Percentiles rank a stretch among this genome's conserved stretches.
Evolutionary conservation across 2,113 vertebrate genomes (phyloP).

Genomic region (Archocentrus centrarchus): DNA sequence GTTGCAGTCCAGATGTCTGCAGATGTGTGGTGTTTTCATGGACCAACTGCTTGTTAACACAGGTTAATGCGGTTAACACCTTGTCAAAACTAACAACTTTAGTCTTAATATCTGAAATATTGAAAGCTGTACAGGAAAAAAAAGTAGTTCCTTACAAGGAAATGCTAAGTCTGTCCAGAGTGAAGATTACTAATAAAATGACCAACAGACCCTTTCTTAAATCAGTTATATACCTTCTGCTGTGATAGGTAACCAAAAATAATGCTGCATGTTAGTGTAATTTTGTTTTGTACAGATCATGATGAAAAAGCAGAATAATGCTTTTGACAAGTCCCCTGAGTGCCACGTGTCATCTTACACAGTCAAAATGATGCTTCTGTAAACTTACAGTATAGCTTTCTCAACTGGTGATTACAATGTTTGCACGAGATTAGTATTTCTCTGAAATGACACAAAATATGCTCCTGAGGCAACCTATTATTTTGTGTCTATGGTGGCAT

Average conservation of each 20-base stretch:
- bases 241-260: neutral
- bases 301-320: neutral
- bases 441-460: neutral
- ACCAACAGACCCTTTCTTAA: neutral
- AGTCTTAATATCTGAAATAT: neutral
- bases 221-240: neutral
- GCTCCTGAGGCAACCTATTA: neutral
- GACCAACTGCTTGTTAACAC: neutral
- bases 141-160: conserved; percentile 23
- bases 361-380: conserved; percentile 5
- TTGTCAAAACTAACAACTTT: conserved; percentile 22
- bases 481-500: neutral
- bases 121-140: conserved; percentile 4
- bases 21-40: neutral
- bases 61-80: neutral
- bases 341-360: conserved; percentile 8
- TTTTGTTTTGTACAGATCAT: neutral
- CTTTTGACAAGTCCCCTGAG: conserved; percentile 32
- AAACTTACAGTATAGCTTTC: neutral
- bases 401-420: neutral
- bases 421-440: neutral
- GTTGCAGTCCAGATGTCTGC: neutral
- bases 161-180: neutral
- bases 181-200: neutral
- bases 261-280: neutral